Evolutionary conservation across 2,797 vertebrate species (phyloP).

Genomic region (Enoplosus armatus): DNA sequence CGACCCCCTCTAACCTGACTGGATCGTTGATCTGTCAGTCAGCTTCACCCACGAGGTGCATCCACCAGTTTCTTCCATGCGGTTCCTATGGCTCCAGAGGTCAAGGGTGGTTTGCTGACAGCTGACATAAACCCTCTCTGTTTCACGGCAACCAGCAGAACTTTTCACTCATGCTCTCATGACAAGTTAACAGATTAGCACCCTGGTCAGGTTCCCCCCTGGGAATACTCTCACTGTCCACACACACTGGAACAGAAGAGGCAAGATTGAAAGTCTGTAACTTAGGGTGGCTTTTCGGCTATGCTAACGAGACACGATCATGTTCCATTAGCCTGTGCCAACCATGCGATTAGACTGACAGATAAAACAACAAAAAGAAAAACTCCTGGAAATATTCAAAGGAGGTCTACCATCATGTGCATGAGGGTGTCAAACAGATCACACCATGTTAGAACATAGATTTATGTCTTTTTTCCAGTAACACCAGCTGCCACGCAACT

Average conservation of each 20-base stretch:
- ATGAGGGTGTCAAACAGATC: slow-evolving; percentile 39
- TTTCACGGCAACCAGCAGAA: slow-evolving; percentile 43
- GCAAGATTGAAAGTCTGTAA: slow-evolving; percentile 27
- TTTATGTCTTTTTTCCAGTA: background rate
- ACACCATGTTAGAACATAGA: slow-evolving; percentile 18
- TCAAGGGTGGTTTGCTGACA: slow-evolving; percentile 60
- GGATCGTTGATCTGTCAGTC: slow-evolving; percentile 40
- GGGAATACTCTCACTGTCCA: slow-evolving; percentile 29
- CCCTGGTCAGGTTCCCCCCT: slow-evolving; percentile 42
- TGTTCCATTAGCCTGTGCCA: slow-evolving; percentile 33
- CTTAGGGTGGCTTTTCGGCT: background rate
- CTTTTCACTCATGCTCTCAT: slow-evolving; percentile 39
- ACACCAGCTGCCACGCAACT: slow-evolving; percentile 10
- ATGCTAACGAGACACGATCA: slow-evolving; percentile 31
- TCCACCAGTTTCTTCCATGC: slow-evolving; percentile 19
- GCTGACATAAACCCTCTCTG: slow-evolving; percentile 49
- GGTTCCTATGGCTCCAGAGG: slow-evolving; percentile 34
- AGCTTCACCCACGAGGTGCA: slow-evolving; percentile 19
- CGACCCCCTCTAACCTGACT: slow-evolving; percentile 14
- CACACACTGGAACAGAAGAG: slow-evolving; percentile 5
- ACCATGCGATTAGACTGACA: slow-evolving; percentile 9
- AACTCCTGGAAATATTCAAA: slow-evolving; percentile 20
- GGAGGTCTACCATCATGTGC: slow-evolving; percentile 16
- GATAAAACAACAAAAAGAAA: slow-evolving; percentile 23
- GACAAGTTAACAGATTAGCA: slow-evolving; percentile 58